Evolutionary conservation across 2,113 vertebrate species (phyloP).

Genomic region (Pituophis catenifer): DNA sequence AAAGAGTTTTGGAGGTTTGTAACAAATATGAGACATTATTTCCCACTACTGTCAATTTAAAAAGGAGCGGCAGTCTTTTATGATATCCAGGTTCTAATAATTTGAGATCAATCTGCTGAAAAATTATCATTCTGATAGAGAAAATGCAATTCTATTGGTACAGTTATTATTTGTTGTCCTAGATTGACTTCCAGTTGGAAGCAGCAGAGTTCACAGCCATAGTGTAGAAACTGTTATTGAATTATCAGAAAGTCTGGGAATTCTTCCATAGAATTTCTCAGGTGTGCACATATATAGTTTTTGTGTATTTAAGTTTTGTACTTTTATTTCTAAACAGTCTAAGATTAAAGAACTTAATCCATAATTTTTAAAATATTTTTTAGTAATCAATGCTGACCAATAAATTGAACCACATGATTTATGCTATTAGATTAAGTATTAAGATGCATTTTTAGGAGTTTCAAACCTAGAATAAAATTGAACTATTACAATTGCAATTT

Average conservation of each 20-base stretch:
- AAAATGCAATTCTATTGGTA: slow-evolving; percentile 72
- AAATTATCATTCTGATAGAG: slow-evolving; percentile 64
- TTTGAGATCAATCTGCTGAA: slow-evolving; percentile 45
- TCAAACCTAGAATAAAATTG: not conserved
- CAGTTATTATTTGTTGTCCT: slow-evolving; percentile 74
- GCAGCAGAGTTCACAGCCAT: slow-evolving; percentile 67
- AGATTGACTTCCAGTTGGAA: slow-evolving; percentile 73
- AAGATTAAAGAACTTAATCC: slow-evolving; percentile 16
- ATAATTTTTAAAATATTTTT: slow-evolving; percentile 34
- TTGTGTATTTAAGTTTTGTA: slow-evolving; percentile 25
- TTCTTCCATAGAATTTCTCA: slow-evolving; percentile 48
- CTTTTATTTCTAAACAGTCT: slow-evolving; percentile 35
- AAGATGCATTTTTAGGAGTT: not conserved
- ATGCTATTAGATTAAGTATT: slow-evolving; percentile 39
- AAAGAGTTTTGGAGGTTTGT: slow-evolving; percentile 33
- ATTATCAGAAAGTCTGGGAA: slow-evolving; percentile 64
- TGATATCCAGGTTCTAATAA: slow-evolving; percentile 27
- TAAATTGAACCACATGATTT: slow-evolving; percentile 13
- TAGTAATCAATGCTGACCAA: slow-evolving; percentile 43
- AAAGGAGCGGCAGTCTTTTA: not conserved
- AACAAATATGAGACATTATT: slow-evolving; percentile 31
- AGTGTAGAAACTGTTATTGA: slow-evolving; percentile 64
- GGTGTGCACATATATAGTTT: not conserved
- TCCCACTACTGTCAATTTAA: slow-evolving; percentile 45
- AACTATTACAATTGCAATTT: not conserved